Conservation (phyloP, 2,888 invertebrate genomes). For the Machimus rusticus region DNA sequence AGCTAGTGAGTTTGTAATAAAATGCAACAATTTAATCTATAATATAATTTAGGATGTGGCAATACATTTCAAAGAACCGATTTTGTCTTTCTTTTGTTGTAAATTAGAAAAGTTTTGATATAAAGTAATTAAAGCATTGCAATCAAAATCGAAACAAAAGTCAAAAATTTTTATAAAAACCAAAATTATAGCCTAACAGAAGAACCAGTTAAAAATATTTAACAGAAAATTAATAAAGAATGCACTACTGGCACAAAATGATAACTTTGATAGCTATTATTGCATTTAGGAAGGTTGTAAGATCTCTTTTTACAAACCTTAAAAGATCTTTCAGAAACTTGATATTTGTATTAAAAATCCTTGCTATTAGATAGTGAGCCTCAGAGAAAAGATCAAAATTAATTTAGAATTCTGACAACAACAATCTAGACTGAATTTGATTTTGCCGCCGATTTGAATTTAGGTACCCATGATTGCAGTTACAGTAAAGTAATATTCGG, state of each 20-base stretch:
- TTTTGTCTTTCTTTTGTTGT: neutral
- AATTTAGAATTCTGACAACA: neutral
- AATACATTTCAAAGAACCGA: neutral
- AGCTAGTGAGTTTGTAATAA: neutral
- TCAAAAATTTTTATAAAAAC: neutral
- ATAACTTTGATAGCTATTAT: neutral
- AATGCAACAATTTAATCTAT: neutral
- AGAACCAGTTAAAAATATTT: neutral
- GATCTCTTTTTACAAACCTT: neutral
- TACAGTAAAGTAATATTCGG: neutral
- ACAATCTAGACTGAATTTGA: neutral
- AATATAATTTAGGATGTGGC: neutral
- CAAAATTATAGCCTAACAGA: neutral
- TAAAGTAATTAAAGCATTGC: neutral
- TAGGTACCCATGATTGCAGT: neutral
- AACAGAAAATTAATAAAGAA: neutral
- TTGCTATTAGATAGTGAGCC: neutral
- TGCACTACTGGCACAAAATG: neutral
- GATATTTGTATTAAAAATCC: neutral
- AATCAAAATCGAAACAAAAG: neutral
- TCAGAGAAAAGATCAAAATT: neutral
- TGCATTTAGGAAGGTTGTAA: neutral
- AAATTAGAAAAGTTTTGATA: neutral
- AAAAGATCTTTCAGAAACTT: neutral
- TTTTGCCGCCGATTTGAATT: neutral